phyloP scores from a whole-genome alignment of 2,888 invertebrate species.

The Taphrorychus bicolor region DNA sequence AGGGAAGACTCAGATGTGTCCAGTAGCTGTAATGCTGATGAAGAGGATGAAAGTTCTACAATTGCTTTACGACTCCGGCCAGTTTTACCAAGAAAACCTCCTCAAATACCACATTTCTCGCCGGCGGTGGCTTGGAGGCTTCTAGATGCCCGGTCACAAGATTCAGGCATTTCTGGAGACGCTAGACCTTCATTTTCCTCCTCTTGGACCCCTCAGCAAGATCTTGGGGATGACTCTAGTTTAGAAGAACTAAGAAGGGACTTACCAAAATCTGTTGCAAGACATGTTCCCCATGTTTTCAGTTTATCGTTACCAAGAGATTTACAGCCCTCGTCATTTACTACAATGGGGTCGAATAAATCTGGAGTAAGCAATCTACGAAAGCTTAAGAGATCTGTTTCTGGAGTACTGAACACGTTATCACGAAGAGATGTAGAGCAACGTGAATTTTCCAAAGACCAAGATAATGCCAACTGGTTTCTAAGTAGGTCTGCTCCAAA shows the following conservation, averaged over 20 bases:
- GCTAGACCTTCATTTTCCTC: conserved; percentile 65
- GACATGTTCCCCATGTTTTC: conserved; percentile 67
- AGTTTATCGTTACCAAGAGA: conserved; percentile 80
- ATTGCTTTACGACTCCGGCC: conserved; percentile 78
- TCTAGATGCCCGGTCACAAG: conserved; percentile 67
- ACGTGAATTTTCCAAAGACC: conserved; percentile 47
- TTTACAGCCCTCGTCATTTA: conserved; percentile 60
- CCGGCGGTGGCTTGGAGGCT: conserved; percentile 85
- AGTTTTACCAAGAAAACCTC: conserved; percentile 79
- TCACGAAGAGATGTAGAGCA: conserved; percentile 48
- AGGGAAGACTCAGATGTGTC: conserved; percentile 67
- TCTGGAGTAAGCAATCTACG: conserved; percentile 59
- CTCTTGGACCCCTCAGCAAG: conserved; percentile 85
- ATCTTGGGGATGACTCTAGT: conserved; percentile 67
- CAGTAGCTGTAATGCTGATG: conserved; percentile 62
- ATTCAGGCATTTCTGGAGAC: conserved; percentile 85
- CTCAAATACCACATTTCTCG: conserved; percentile 80
- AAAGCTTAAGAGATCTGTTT: conserved; percentile 74
- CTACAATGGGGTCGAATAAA: conserved; percentile 54
- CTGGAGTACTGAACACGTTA: conserved; percentile 62
- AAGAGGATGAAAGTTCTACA: conserved; percentile 46
- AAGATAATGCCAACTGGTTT: conserved; percentile 76
- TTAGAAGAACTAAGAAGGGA: conserved; percentile 53
- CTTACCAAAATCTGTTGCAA: conserved; percentile 36
- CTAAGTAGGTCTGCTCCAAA: conserved; percentile 81